phyloP scores from a whole-genome alignment of 2,888 invertebrate species.

The Stenurella melanura region DNA sequence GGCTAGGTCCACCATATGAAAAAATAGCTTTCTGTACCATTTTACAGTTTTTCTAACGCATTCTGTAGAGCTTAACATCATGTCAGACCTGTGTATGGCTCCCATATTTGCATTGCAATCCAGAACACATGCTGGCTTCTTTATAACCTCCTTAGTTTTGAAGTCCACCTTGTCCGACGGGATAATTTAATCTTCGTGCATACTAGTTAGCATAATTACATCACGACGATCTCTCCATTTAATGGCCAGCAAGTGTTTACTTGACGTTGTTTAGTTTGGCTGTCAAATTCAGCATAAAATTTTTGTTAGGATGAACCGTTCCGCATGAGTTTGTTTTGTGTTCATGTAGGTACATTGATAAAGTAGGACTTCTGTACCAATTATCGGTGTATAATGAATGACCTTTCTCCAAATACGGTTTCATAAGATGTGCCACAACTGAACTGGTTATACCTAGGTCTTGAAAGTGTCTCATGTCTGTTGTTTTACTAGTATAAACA shows the following conservation, averaged over 20 bases:
- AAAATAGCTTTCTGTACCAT: conserved; percentile 29
- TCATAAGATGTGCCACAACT: conserved; percentile 15
- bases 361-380: conserved; percentile 15
- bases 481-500: conserved; percentile 16
- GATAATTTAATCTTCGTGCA: conserved; percentile 11
- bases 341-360: conserved; percentile 17
- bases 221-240: conserved; percentile 15
- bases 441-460: conserved; percentile 12
- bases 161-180: conserved; percentile 9
- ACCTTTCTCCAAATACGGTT: conserved; percentile 25
- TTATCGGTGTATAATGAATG: conserved; percentile 17
- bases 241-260: not conserved
- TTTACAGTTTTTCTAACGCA: conserved; percentile 11
- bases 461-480: not conserved
- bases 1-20: conserved; percentile 12
- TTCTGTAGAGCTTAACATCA: conserved; percentile 3
- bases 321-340: conserved; percentile 15
- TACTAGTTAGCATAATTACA: conserved; percentile 14
- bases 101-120: conserved; percentile 15
- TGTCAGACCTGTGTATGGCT: conserved; percentile 1
- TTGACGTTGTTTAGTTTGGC: conserved; percentile 7
- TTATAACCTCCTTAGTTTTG: conserved; percentile 9
- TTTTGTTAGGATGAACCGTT: conserved; percentile 16
- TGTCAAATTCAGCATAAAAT: conserved; percentile 13
- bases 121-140: conserved; percentile 6